Conservation (phyloP, 2,113 vertebrate genomes). For the Etia nguti region DNA sequence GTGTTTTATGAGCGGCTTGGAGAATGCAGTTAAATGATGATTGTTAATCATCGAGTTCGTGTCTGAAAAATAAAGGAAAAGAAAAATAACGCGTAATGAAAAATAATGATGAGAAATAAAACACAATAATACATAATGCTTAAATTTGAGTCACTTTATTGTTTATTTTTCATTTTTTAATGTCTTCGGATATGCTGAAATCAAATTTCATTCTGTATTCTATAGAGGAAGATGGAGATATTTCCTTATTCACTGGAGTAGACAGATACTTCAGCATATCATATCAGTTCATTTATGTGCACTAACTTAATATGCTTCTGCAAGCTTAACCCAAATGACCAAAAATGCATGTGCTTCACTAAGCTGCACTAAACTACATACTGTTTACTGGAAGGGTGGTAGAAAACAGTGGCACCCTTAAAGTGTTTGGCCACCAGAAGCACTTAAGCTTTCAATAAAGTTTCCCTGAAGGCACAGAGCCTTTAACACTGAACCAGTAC, state of each 20-base stretch:
- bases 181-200: neutral
- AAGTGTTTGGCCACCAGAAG: constrained; percentile 45
- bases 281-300: neutral
- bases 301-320: neutral
- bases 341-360: neutral
- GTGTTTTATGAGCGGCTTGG: neutral
- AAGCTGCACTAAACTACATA: neutral
- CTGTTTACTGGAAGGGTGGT: constrained; percentile 8
- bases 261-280: neutral
- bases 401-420: constrained; percentile 40
- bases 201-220: neutral
- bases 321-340: neutral
- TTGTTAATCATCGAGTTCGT: neutral
- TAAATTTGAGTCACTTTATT: neutral
- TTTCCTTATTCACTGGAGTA: neutral
- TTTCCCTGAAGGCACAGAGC: constrained; percentile 50
- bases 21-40: neutral
- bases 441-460: constrained; percentile 67
- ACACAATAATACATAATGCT: neutral
- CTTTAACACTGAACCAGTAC: constrained; percentile 47
- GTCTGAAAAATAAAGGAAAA: neutral
- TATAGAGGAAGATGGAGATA: neutral
- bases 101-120: neutral
- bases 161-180: neutral
- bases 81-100: neutral